These are phyloP conservation scores for Cliona cf. orientalis DNA, from an alignment of 37 sponge, comb jelly and placozoan genomes.

Conservation along the genomic window DNA sequence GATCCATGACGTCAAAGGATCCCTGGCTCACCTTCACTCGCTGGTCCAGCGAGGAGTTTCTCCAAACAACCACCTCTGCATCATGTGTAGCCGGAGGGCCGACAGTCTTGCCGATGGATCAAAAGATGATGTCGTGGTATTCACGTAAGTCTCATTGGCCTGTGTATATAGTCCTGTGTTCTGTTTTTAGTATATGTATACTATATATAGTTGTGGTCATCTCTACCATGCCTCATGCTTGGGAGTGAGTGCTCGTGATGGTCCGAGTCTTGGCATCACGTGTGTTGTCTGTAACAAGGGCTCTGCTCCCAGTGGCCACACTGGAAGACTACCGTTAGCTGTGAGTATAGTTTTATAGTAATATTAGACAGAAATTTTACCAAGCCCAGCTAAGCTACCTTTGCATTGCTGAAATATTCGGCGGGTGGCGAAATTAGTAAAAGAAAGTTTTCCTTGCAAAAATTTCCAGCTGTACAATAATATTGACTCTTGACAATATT, in stretches of 20 bases:
- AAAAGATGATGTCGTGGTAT: constrained; percentile 63
- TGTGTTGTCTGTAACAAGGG: constrained; percentile 57
- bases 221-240: constrained; percentile 71
- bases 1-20: constrained; percentile 58
- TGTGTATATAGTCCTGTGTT: no score
- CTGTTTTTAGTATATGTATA: not conserved
- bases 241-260: constrained; percentile 4
- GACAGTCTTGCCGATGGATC: constrained; percentile 40
- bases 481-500: no score
- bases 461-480: no score
- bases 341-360: no score
- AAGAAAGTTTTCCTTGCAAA: no score
- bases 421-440: no score
- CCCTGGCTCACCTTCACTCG: constrained; percentile 34
- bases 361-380: no score
- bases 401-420: no score
- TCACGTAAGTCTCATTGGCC: constrained; percentile 63
- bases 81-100: constrained; percentile 49
- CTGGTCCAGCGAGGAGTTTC: constrained; percentile 52
- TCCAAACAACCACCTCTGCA: constrained; percentile 36
- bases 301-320: constrained; percentile 2
- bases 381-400: no score
- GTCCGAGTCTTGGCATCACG: not conserved
- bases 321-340: not conserved
- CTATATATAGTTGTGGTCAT: constrained; percentile 62